Conservation (phyloP, 2,113 vertebrate genomes). For the Cochlearius cochlearius region DNA sequence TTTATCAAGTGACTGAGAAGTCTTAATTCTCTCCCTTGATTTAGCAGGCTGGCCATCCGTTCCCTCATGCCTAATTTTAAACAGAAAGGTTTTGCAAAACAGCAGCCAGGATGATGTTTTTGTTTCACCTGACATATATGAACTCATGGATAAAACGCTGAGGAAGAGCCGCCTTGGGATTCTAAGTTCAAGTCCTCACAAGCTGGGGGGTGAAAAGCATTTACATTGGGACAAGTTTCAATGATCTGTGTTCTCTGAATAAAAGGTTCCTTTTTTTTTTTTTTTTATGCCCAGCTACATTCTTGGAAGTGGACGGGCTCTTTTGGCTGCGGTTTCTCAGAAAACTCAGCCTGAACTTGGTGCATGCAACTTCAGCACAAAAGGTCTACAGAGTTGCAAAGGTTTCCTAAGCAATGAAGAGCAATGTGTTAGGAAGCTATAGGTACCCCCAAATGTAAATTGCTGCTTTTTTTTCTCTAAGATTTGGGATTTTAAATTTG, state of each 20-base stretch:
- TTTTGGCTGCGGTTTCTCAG: constrained; percentile 47
- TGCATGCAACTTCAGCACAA: background rate
- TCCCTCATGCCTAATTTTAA: background rate
- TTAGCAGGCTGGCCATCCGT: background rate
- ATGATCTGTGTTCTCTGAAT: constrained; percentile 22
- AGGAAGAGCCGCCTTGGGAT: background rate
- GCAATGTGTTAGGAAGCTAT: background rate
- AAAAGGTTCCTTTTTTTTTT: constrained; percentile 36
- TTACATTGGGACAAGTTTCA: constrained; percentile 19
- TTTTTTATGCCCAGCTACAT: background rate
- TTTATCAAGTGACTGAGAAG: background rate
- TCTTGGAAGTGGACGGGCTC: constrained; percentile 38
- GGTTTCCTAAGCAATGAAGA: constrained; percentile 10
- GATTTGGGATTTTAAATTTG: background rate
- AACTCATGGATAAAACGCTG: background rate
- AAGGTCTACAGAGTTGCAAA: background rate
- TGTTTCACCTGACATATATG: background rate
- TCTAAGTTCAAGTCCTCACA: background rate
- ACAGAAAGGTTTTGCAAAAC: background rate
- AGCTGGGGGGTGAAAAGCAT: background rate
- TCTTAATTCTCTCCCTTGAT: background rate
- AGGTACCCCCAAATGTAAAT: background rate
- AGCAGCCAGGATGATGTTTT: background rate
- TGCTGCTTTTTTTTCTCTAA: background rate
- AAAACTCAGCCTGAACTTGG: background rate